Conservation (phyloP, 2,113 vertebrate species). For the Antechinus stuartii region DNA sequence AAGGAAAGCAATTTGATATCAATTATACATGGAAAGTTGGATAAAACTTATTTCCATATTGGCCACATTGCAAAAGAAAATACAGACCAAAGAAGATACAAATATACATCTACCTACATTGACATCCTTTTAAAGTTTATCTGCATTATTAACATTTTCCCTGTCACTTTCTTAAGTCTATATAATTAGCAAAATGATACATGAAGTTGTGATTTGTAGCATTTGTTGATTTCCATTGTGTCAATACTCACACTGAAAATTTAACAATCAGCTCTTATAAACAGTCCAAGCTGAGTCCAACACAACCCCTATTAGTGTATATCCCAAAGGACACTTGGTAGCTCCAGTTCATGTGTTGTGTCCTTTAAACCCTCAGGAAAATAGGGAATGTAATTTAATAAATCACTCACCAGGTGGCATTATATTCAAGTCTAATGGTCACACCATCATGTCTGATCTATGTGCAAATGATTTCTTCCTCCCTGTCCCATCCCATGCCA, state of each 20-base stretch:
- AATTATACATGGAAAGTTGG: not conserved
- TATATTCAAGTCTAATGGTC: not conserved
- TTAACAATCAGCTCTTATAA: not conserved
- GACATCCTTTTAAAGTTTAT: not conserved
- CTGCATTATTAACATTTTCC: not conserved
- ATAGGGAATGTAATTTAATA: not conserved
- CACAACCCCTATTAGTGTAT: not conserved
- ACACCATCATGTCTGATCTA: not conserved
- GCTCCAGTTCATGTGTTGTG: not conserved
- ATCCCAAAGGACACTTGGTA: not conserved
- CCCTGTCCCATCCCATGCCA: not conserved
- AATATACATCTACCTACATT: not conserved
- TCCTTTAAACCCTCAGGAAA: not conserved
- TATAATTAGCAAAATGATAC: not conserved
- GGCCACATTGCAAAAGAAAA: not conserved
- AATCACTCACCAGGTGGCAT: not conserved
- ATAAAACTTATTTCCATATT: not conserved
- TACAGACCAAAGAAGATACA: not conserved
- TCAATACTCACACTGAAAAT: not conserved
- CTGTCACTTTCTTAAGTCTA: not conserved
- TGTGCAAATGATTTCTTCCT: not conserved
- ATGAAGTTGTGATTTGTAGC: not conserved
- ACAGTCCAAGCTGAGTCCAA: not conserved
- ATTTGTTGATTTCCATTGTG: not conserved
- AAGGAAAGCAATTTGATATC: not conserved